phyloP scores from a whole-genome alignment of 2,888 invertebrate genomes.

The Sminthurinus aureus region DNA sequence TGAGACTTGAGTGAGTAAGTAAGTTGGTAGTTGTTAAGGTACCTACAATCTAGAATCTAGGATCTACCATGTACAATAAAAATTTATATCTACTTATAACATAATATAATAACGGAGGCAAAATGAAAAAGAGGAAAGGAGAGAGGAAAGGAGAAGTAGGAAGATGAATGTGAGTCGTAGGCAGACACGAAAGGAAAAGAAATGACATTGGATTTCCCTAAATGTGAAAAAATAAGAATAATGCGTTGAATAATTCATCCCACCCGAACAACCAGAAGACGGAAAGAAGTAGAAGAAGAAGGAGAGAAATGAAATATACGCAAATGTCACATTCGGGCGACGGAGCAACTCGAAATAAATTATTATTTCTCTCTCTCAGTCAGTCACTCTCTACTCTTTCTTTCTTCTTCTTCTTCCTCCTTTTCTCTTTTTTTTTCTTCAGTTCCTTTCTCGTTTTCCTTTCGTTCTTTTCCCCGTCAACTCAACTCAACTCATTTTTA shows the following conservation, averaged over 20 bases:
- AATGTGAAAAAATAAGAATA: slow-evolving; percentile 44
- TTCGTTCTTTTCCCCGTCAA: not conserved
- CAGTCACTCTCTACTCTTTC: not conserved
- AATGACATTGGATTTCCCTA: slow-evolving; percentile 45
- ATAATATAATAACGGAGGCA: not conserved
- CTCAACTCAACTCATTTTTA: too few species aligned
- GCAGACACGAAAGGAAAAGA: slow-evolving; percentile 42
- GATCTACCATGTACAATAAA: too few species aligned
- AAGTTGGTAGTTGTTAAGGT: too few species aligned
- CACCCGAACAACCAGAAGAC: slow-evolving; percentile 23
- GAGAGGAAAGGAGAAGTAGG: not conserved
- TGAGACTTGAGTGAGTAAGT: too few species aligned
- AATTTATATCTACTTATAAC: too few species aligned
- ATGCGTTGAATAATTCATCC: slow-evolving; percentile 45
- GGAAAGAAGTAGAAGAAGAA: not conserved
- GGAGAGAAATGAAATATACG: slow-evolving; percentile 41
- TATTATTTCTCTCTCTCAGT: slow-evolving; percentile 33
- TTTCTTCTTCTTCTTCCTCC: not conserved
- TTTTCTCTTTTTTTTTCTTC: not conserved
- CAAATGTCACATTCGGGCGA: slow-evolving; percentile 42
- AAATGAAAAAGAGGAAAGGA: slow-evolving; percentile 26
- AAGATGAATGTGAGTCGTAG: slow-evolving; percentile 42
- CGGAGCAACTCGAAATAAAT: slow-evolving; percentile 42
- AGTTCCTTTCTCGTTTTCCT: not conserved
- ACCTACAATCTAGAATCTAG: too few species aligned